These are phyloP conservation scores for Zootoca vivipara DNA, from an alignment of 2,113 vertebrate genomes.

Conservation along the genomic window DNA sequence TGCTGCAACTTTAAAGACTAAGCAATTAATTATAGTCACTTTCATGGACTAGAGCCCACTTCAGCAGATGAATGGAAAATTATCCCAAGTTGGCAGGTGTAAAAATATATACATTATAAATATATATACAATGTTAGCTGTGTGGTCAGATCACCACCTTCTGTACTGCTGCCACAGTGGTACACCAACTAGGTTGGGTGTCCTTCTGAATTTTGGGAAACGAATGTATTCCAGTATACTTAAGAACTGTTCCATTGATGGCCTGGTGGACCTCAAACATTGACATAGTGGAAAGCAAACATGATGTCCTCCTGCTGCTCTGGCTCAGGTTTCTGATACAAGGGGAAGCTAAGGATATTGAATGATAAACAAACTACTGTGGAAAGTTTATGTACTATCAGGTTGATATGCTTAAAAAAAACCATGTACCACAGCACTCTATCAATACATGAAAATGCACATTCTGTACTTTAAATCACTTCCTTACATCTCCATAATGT, in stretches of 20 bases:
- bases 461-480: not conserved
- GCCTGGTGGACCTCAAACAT: not conserved
- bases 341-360: not conserved
- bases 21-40: too few species aligned
- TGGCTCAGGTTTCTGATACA: too few species aligned
- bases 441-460: not conserved
- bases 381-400: too few species aligned
- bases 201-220: not conserved
- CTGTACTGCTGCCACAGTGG: not conserved
- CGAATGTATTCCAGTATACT: not conserved
- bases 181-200: not conserved
- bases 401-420: not conserved
- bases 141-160: too few species aligned
- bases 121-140: too few species aligned
- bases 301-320: not conserved
- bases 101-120: not conserved
- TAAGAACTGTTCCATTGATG: not conserved
- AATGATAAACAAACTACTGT: not conserved
- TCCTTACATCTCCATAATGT: not conserved
- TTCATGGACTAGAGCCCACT: not conserved
- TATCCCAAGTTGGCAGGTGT: not conserved
- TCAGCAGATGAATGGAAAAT: not conserved
- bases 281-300: too few species aligned
- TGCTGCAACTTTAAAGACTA: too few species aligned
- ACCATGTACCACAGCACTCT: not conserved